Base-by-base conservation (phyloP, 1,140 invertebrate species). In the Olivierus martensii region DNA sequence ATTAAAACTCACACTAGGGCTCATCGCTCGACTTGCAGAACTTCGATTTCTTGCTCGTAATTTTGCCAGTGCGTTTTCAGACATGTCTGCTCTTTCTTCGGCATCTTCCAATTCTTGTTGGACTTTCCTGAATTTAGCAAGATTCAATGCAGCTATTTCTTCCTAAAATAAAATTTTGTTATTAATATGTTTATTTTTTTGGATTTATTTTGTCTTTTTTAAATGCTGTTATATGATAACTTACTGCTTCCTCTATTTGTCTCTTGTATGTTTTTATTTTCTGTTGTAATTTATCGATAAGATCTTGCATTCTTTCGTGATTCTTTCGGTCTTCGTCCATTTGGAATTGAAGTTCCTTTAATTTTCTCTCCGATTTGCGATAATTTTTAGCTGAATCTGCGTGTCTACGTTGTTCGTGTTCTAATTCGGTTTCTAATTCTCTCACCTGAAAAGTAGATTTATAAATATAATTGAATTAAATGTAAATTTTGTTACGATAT, bases 41-140 rank as follows among this genome's bases (percentile, higher is more conserved):
- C 91, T 88, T 71, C 90, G 87, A 59, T 77, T 78, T 78, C 94
- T 96, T 69, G 92, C 90, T 67, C 95, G 87, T 78, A 97, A 85
- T 80, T 98, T 98, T 71, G 85, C 83, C 66, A 99, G 84, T 57
- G 89, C 86, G 72, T 95, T 90, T 73, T 99, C 95, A 62, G 94
- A 90, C 66, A 93, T 79, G 73, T 98, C 93, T 64, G 92, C 92
- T 62, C 93, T 82, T 72, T 98, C 95, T 73, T 99, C 95, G 49
- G 94, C 91, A 74, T 99, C 93, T 73, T 99, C 95, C 59, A 97
- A 77, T 74, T 97, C 91, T 73, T 94, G 90, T 74, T 97, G 93
- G 57, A 93, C 89, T 75, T 98, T 98, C 70, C 93, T 87, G 87
- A 94, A 99, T 79, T 99, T 99, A 71, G 92, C 93, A 48, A 79